These are phyloP conservation scores for Scaptodrosophila latifasciaeformis DNA, from an alignment of 2,888 invertebrate species.

Conservation along the genomic window DNA sequence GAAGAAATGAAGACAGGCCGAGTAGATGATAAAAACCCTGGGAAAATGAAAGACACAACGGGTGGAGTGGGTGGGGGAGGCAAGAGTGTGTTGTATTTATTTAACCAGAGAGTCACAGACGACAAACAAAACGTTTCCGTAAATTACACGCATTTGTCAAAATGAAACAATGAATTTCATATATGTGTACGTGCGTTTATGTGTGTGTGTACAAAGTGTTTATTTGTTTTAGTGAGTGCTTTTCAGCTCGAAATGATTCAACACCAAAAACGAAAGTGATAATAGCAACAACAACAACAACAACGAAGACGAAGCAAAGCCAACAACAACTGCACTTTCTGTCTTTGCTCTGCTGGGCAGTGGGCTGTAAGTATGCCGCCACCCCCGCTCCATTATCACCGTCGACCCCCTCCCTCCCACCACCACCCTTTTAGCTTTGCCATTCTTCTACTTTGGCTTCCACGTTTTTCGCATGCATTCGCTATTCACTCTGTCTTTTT, in stretches of 20 bases:
- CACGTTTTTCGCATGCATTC: no score
- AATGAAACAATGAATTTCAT: slow-evolving; percentile 67
- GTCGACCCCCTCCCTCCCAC: neutral
- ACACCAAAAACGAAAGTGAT: slow-evolving; percentile 26
- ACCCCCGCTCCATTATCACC: no score
- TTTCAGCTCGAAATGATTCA: slow-evolving; percentile 63
- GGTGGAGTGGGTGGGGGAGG: neutral
- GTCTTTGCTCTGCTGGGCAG: no score
- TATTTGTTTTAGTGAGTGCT: slow-evolving; percentile 69
- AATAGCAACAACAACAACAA: slow-evolving; percentile 31
- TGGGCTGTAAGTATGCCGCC: no score
- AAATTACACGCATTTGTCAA: slow-evolving; percentile 70
- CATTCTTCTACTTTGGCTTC: no score
- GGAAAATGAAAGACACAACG: slow-evolving; percentile 4
- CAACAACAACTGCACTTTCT: neutral
- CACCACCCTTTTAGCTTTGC: slow-evolving; percentile 7
- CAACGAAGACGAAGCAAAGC: neutral
- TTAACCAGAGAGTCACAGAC: neutral
- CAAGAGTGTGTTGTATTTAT: neutral
- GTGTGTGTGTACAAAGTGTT: slow-evolving; percentile 49
- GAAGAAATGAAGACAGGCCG: slow-evolving; percentile 28
- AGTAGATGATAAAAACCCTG: slow-evolving; percentile 8
- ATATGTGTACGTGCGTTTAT: no score
- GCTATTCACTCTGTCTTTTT: neutral
- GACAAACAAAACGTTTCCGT: slow-evolving; percentile 67